These are phyloP conservation scores for Bufo bufo DNA, from an alignment of 2,113 vertebrate genomes.

Conservation along the genomic window DNA sequence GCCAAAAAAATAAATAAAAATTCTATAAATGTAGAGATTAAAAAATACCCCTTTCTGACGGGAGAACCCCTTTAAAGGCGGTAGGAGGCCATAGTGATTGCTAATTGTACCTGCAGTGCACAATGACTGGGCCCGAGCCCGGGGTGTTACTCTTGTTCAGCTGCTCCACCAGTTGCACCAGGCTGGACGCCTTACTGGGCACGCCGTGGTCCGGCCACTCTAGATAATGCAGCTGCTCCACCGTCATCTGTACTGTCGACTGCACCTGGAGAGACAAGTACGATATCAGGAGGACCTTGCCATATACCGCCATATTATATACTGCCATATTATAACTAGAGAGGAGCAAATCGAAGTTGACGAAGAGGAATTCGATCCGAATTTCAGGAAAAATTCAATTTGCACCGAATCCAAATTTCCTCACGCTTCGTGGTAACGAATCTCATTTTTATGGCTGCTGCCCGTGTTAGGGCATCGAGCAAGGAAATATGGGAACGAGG, in stretches of 20 bases:
- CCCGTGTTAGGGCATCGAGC: too few relatives aligned
- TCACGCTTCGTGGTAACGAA: too few relatives aligned
- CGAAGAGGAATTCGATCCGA: too few relatives aligned
- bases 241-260: conserved; percentile 59
- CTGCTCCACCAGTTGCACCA: conserved; percentile 62
- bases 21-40: too few relatives aligned
- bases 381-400: too few relatives aligned
- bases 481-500: too few relatives aligned
- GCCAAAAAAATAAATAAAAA: too few relatives aligned
- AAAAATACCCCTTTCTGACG: not conserved
- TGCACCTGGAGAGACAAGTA: conserved; percentile 55
- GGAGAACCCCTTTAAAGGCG: not conserved
- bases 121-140: conserved; percentile 59
- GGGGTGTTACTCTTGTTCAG: conserved; percentile 58
- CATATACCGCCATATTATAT: not conserved
- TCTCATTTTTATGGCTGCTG: too few relatives aligned
- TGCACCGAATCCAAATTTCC: too few relatives aligned
- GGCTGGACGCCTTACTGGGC: conserved; percentile 61
- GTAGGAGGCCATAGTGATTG: not conserved
- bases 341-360: too few relatives aligned
- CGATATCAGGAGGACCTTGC: not conserved
- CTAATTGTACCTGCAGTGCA: conserved; percentile 69
- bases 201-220: conserved; percentile 67
- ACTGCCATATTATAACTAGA: too few relatives aligned
- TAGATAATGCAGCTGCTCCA: conserved; percentile 67